Percentiles rank a stretch among this genome's conserved stretches.
These are phyloP conservation scores for Chrysemys picta DNA, from an alignment of 2,113 vertebrate genomes.

Conservation along the genomic window DNA sequence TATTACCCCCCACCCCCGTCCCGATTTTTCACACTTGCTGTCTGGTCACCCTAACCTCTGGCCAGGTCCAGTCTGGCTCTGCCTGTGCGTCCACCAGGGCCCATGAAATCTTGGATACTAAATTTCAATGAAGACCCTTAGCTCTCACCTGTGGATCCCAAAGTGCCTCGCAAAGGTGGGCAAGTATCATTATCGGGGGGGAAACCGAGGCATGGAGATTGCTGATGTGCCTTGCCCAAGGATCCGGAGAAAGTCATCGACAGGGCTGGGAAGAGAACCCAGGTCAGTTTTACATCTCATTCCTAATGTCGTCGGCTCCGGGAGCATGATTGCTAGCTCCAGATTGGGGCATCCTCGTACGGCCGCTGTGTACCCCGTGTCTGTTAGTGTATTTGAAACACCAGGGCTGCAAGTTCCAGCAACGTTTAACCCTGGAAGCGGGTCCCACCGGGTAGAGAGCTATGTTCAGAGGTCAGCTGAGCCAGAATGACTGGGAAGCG, in stretches of 20 bases:
- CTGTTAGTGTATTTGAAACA: rapidly evolving
- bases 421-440: background rate
- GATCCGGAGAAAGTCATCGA: background rate
- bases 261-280: background rate
- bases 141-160: rapidly evolving
- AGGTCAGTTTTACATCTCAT: rapidly evolving
- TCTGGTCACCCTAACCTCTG: too few relatives aligned
- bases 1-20: too few relatives aligned
- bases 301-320: background rate
- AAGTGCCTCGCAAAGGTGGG: background rate
- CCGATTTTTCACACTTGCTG: too few relatives aligned
- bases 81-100: background rate
- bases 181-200: background rate
- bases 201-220: background rate
- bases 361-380: background rate
- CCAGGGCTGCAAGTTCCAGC: background rate
- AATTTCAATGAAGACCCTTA: rapidly evolving
- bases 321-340: background rate
- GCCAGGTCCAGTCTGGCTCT: background rate
- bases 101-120: background rate
- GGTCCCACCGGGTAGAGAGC: background rate
- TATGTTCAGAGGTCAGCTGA: background rate
- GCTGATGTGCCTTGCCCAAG: background rate
- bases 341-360: rapidly evolving
- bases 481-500: background rate